Evolutionary conservation across 2,888 invertebrate species (phyloP).

Genomic region (Amphimallon solstitiale): DNA sequence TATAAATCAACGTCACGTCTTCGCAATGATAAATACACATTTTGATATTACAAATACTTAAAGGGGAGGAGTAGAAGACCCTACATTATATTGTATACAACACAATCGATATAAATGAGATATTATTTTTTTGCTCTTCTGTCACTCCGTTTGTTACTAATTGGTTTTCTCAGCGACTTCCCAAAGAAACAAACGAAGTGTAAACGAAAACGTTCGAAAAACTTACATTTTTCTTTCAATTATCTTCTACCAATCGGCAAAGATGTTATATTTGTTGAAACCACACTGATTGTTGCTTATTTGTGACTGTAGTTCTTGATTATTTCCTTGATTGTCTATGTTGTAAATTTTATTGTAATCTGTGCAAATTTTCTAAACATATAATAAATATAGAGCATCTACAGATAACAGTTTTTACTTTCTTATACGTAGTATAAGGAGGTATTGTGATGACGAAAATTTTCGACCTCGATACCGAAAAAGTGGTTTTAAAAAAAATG

Average conservation of each 20-base stretch:
- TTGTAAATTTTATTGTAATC: too few relatives aligned
- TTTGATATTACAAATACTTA: slow-evolving; percentile 6
- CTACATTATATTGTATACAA: not conserved
- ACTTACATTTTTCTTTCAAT: slow-evolving; percentile 32
- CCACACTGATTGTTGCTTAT: slow-evolving; percentile 1
- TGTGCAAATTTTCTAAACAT: too few relatives aligned
- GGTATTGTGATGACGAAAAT: too few relatives aligned
- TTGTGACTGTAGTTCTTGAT: not conserved
- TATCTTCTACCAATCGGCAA: slow-evolving; percentile 22
- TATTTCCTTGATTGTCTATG: too few relatives aligned
- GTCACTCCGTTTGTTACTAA: slow-evolving; percentile 31
- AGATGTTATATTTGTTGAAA: slow-evolving; percentile 13
- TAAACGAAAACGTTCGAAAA: slow-evolving; percentile 30
- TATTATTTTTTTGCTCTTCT: slow-evolving; percentile 30
- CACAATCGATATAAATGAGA: slow-evolving; percentile 30
- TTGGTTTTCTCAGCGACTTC: slow-evolving; percentile 33
- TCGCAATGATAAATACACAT: slow-evolving; percentile 10
- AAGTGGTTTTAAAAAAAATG: too few relatives aligned
- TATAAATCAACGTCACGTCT: slow-evolving; percentile 8
- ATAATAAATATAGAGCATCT: too few relatives aligned
- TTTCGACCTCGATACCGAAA: too few relatives aligned
- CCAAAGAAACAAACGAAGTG: slow-evolving; percentile 19
- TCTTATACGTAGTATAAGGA: too few relatives aligned
- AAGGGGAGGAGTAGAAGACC: not conserved
- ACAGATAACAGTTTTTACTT: too few relatives aligned